Percentiles rank a stretch among this genome's conserved stretches.
phyloP scores from a whole-genome alignment of 2,113 vertebrate species.

The Vulpes ferrilata region DNA sequence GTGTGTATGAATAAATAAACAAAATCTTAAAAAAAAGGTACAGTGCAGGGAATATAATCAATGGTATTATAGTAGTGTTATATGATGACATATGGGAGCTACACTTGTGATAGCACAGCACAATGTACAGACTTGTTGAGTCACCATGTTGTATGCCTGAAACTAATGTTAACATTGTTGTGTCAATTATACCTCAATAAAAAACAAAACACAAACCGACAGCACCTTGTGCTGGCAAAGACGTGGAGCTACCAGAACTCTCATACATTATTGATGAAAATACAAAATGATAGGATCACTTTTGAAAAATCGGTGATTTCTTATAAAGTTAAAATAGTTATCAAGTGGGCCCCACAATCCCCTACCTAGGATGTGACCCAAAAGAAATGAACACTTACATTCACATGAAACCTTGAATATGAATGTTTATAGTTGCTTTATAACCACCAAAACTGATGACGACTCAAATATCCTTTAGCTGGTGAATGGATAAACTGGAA shows the following conservation, averaged over 20 bases:
- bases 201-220: neutral
- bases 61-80: neutral
- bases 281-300: neutral
- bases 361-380: neutral
- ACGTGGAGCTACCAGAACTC: neutral
- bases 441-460: neutral
- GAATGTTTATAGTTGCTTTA: neutral
- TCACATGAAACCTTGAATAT: neutral
- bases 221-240: neutral
- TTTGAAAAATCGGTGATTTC: neutral
- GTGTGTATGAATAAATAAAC: no score
- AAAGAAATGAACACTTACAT: constrained; percentile 9
- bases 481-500: neutral
- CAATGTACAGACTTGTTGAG: neutral
- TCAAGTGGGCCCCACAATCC: neutral
- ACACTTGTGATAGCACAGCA: neutral
- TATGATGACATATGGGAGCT: neutral
- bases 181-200: neutral
- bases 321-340: constrained; percentile 36
- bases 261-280: neutral
- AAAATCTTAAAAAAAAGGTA: neutral
- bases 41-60: neutral
- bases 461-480: neutral
- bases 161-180: neutral
- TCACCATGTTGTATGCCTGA: neutral